Evolutionary conservation across 2,888 invertebrate species (phyloP).

Genomic region (Eupelmus urozonus): DNA sequence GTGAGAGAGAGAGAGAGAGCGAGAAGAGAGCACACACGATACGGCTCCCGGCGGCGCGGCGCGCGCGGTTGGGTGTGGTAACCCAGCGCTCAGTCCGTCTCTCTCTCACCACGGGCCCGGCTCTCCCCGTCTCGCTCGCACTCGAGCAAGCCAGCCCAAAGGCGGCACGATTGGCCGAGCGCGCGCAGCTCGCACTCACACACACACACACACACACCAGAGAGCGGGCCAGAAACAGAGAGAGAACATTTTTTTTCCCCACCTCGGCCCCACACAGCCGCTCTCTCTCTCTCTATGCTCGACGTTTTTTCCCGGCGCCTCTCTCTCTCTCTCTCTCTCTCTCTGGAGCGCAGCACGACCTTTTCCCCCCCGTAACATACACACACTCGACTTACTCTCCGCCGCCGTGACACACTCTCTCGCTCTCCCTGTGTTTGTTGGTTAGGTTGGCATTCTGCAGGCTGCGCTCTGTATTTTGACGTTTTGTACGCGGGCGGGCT

Average conservation of each 20-base stretch:
- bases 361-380: no score
- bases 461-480: background rate
- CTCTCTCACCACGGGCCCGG: slow-evolving; percentile 54
- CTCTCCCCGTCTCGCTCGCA: background rate
- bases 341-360: no score
- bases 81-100: slow-evolving; percentile 66
- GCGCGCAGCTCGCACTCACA: no score
- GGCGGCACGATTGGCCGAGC: no score
- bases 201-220: slow-evolving; percentile 39
- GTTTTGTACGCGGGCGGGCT: no score
- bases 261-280: no score
- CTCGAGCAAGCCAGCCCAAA: no score
- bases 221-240: no score
- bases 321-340: background rate
- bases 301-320: slow-evolving; percentile 3
- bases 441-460: background rate
- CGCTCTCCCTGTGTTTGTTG: no score
- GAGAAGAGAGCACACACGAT: background rate
- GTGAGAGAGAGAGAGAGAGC: background rate
- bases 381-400: background rate
- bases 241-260: no score
- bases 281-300: slow-evolving; percentile 54
- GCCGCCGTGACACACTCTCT: background rate
- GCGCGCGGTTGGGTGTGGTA: slow-evolving; percentile 76
- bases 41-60: slow-evolving; percentile 63